A percentile compares a stretch with the other conserved stretches of the same genome.
phyloP scores from a whole-genome alignment of 2,888 invertebrate species.

The Dyspetes luteomarginatus region DNA sequence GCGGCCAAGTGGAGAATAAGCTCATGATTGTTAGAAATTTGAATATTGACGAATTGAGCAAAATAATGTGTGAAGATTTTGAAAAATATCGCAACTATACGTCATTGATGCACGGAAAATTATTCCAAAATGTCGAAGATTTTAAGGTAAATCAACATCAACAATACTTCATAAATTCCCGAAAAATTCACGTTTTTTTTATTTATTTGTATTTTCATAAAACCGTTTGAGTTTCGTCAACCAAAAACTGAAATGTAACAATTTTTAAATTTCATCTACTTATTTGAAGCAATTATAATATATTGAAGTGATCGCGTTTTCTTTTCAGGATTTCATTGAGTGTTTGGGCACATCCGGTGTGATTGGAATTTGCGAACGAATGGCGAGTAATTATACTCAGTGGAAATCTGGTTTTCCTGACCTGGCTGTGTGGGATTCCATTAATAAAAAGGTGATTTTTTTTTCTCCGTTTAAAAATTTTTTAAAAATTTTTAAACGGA shows the following conservation, averaged over 20 bases:
- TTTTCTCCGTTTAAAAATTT: background rate
- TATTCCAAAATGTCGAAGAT: conserved; percentile 70
- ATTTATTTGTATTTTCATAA: no score
- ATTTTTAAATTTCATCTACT: no score
- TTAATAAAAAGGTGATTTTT: conserved; percentile 83
- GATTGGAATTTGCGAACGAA: conserved; percentile 86
- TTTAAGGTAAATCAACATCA: conserved; percentile 72
- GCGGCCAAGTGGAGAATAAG: conserved; percentile 85
- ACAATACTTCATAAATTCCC: no score
- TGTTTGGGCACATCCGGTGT: conserved; percentile 86
- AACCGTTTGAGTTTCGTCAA: no score
- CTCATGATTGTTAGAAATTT: conserved; percentile 81
- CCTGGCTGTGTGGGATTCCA: conserved; percentile 90
- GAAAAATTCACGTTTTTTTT: no score
- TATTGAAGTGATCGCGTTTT: background rate
- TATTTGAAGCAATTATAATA: conserved; percentile 74
- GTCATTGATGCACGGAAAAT: conserved; percentile 70
- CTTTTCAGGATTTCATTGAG: conserved; percentile 82
- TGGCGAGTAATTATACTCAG: conserved; percentile 86
- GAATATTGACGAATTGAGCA: conserved; percentile 83
- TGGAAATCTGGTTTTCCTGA: conserved; percentile 92
- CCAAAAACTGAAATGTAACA: no score
- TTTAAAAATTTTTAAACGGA: background rate
- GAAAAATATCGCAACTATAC: conserved; percentile 67
- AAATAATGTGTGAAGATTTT: conserved; percentile 81